Conservation (phyloP, 2,888 invertebrate species). For the Euproctis similis region DNA sequence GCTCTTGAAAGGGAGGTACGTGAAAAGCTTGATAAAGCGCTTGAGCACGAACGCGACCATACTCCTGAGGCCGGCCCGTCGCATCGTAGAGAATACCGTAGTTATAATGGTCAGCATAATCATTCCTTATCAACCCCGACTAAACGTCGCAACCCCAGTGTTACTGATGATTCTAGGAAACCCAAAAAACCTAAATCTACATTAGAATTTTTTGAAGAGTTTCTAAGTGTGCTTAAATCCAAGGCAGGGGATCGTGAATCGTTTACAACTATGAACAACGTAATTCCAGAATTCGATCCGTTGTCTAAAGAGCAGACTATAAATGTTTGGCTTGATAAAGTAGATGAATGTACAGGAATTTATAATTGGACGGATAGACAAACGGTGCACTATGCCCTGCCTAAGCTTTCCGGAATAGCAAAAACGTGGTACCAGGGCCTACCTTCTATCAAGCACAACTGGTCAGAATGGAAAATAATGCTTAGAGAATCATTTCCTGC, state of each 20-base stretch:
- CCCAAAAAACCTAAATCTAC: background rate
- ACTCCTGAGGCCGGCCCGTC: too few species aligned
- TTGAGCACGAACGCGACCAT: too few species aligned
- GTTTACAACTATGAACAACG: background rate
- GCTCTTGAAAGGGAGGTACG: background rate
- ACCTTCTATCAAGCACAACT: slow-evolving; percentile 10
- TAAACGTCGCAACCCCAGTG: background rate
- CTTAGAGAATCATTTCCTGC: slow-evolving; percentile 3
- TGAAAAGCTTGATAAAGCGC: too few species aligned
- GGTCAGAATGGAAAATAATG: slow-evolving; percentile 16
- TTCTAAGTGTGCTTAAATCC: background rate
- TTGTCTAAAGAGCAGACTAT: background rate
- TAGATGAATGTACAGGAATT: slow-evolving; percentile 2
- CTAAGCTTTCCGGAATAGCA: slow-evolving; percentile 14
- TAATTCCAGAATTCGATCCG: background rate
- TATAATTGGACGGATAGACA: slow-evolving; percentile 2
- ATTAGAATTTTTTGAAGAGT: background rate
- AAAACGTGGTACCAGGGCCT: slow-evolving; percentile 18
- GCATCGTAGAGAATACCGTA: too few species aligned
- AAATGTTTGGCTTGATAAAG: background rate
- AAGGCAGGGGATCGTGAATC: slow-evolving; percentile 2
- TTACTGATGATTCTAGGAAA: background rate
- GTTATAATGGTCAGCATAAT: too few species aligned
- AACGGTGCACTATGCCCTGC: slow-evolving; percentile 11
- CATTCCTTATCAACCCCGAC: background rate